Evolutionary conservation across 2,888 invertebrate species (phyloP).

Genomic region (Euzophera pinguis): DNA sequence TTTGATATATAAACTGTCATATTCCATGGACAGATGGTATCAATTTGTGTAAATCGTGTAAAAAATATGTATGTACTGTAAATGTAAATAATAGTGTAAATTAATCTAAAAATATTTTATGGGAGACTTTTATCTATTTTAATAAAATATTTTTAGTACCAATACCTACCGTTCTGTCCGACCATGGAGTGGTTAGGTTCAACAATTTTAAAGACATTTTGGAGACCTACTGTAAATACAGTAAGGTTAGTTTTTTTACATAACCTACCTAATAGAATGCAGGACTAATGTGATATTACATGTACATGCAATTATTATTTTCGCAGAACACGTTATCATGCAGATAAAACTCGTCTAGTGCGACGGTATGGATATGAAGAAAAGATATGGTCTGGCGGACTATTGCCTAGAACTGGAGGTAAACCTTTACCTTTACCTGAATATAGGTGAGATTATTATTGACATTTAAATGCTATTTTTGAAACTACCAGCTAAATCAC

Average conservation of each 20-base stretch:
- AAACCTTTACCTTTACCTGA: slow-evolving; percentile 82
- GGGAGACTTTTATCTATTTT: no score
- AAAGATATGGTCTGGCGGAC: slow-evolving; percentile 81
- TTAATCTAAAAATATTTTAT: no score
- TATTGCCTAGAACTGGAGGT: slow-evolving; percentile 83
- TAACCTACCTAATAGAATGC: no score
- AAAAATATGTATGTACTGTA: no score
- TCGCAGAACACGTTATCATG: slow-evolving; percentile 79
- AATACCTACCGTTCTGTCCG: no score
- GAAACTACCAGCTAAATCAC: no score
- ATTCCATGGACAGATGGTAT: no score
- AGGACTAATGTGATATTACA: no score
- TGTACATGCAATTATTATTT: slow-evolving; percentile 10
- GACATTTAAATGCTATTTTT: neutral
- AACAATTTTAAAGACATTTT: slow-evolving; percentile 51
- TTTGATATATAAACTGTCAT: no score
- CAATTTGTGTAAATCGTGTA: no score
- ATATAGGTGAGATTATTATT: slow-evolving; percentile 65
- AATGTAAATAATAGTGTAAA: no score
- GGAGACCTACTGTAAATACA: slow-evolving; percentile 57
- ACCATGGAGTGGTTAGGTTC: slow-evolving; percentile 57
- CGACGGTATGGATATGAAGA: slow-evolving; percentile 87
- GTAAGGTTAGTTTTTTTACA: slow-evolving; percentile 55
- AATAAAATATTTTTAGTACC: no score
- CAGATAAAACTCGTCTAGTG: slow-evolving; percentile 81